Percentiles rank a stretch among this genome's conserved stretches.
phyloP scores from a whole-genome alignment of 2,888 invertebrate genomes.

The Synergus laeviventris region DNA sequence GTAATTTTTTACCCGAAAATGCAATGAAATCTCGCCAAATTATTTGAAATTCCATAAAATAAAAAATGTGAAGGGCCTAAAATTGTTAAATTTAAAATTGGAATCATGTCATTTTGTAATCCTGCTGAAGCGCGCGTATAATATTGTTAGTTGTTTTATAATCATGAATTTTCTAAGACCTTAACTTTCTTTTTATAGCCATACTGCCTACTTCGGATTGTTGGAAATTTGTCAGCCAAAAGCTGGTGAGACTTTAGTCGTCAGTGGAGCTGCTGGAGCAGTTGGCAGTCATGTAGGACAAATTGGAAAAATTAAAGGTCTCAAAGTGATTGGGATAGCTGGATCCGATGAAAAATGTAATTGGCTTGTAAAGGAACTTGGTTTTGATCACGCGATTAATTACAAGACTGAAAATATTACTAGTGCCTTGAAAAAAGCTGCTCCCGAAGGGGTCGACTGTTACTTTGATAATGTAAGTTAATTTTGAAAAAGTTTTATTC shows the following conservation, averaged over 20 bases:
- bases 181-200: conserved; percentile 74
- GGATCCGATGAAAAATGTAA: conserved; percentile 84
- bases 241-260: conserved; percentile 84
- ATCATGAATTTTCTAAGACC: neutral
- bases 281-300: conserved; percentile 88
- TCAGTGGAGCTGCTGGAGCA: conserved; percentile 87
- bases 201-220: conserved; percentile 86
- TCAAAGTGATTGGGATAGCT: conserved; percentile 84
- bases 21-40: too few relatives aligned
- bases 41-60: too few relatives aligned
- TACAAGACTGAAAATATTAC: conserved; percentile 82
- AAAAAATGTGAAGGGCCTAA: too few relatives aligned
- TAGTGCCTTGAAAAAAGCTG: conserved; percentile 79
- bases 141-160: neutral
- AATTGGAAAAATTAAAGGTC: conserved; percentile 84
- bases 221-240: conserved; percentile 84
- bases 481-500: neutral
- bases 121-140: too few relatives aligned
- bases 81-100: too few relatives aligned
- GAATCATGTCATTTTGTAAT: neutral
- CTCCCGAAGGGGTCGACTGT: conserved; percentile 85
- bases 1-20: conserved; percentile 72
- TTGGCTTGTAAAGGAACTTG: conserved; percentile 81
- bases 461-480: conserved; percentile 86
- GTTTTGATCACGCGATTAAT: conserved; percentile 84